Evolutionary conservation across 2,888 invertebrate species (phyloP).

Genomic region (Neria commutata): DNA sequence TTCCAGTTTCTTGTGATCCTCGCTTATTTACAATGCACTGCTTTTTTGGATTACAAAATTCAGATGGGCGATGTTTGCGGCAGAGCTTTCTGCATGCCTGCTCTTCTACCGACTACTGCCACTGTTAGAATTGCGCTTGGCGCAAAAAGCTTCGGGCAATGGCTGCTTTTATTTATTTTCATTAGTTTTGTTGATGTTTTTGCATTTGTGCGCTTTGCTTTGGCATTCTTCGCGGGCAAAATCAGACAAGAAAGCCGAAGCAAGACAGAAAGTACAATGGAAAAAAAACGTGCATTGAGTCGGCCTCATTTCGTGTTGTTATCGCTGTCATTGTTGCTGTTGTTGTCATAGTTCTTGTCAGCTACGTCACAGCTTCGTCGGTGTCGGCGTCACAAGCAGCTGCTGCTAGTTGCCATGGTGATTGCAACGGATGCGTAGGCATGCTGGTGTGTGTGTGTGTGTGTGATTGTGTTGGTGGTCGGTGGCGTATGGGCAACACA

Average conservation of each 20-base stretch:
- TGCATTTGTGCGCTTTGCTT: not conserved
- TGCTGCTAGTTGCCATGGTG: not conserved
- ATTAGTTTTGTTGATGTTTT: not conserved
- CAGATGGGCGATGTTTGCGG: no score
- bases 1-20: no score
- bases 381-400: not conserved
- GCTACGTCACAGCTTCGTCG: not conserved
- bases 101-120: no score
- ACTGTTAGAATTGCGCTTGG: no score
- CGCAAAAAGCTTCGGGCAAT: no score
- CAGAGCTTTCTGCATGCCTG: no score
- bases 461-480: slow-evolving; percentile 3
- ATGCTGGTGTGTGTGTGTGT: no score
- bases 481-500: slow-evolving; percentile 18
- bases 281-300: slow-evolving; percentile 12
- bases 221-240: not conserved
- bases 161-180: no score
- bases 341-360: slow-evolving; percentile 7
- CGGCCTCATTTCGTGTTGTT: slow-evolving; percentile 10
- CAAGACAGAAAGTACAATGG: slow-evolving; percentile 17
- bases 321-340: no score
- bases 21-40: no score
- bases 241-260: slow-evolving; percentile 21
- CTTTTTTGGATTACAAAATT: no score
- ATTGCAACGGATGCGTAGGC: not conserved